phyloP scores from a whole-genome alignment of 2,113 vertebrate genomes.

The Mugil cephalus region DNA sequence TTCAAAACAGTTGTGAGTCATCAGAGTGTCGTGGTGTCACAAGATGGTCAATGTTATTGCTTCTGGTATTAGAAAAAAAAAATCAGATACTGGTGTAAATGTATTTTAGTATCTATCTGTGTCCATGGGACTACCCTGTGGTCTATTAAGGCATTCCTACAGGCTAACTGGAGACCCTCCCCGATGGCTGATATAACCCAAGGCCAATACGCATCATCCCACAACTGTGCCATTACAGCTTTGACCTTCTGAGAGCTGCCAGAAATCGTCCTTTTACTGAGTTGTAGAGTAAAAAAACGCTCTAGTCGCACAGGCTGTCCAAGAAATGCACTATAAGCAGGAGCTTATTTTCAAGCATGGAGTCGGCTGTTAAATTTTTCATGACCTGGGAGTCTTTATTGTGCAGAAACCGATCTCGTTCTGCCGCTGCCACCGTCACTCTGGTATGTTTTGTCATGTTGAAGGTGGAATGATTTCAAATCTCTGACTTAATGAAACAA shows the following conservation, averaged over 20 bases:
- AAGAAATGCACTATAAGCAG: constrained; percentile 61
- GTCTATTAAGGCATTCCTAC: constrained; percentile 6
- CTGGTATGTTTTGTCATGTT: constrained; percentile 48
- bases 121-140: background rate
- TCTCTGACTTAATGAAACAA: constrained; percentile 12
- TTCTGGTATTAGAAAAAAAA: too few relatives aligned
- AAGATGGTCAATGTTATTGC: too few relatives aligned
- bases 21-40: too few relatives aligned
- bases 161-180: constrained; percentile 23
- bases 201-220: background rate
- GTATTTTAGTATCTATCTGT: background rate
- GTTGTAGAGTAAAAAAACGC: constrained; percentile 37
- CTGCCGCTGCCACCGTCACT: constrained; percentile 39
- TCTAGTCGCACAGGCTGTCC: constrained; percentile 39
- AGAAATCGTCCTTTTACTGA: constrained; percentile 20
- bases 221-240: constrained; percentile 6
- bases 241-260: constrained; percentile 10
- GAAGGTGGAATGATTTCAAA: constrained; percentile 43
- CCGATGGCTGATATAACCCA: constrained; percentile 6
- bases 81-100: constrained; percentile 2
- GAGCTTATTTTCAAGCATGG: constrained; percentile 54
- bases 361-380: constrained; percentile 65
- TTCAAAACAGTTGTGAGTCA: too few relatives aligned
- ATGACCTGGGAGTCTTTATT: constrained; percentile 63
- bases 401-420: constrained; percentile 66